Conservation (phyloP, 2,888 invertebrate species). For the Caenorhabditis sp. region DNA sequence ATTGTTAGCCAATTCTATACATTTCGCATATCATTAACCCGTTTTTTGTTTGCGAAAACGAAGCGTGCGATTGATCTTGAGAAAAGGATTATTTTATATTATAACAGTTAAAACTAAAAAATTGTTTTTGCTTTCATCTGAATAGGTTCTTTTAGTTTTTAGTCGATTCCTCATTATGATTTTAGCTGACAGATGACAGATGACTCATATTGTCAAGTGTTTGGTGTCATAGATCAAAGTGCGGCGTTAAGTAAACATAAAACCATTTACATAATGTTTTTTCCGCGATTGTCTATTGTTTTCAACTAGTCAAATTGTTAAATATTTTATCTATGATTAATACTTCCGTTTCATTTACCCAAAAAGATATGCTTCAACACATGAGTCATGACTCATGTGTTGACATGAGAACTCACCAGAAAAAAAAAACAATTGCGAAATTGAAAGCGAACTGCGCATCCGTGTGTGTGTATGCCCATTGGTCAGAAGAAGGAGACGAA, state of each 20-base stretch:
- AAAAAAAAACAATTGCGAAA: background rate
- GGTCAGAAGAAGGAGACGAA: background rate
- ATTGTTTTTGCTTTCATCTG: background rate
- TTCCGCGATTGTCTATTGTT: too few relatives aligned
- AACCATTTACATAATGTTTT: too few relatives aligned
- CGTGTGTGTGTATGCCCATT: background rate
- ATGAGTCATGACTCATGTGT: too few relatives aligned
- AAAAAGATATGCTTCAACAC: background rate
- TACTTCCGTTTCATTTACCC: background rate
- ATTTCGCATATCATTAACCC: background rate
- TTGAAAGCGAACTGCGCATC: background rate
- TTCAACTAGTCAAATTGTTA: too few relatives aligned
- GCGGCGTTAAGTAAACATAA: background rate
- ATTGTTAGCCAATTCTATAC: background rate
- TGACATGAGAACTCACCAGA: too few relatives aligned
- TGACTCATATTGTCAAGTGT: background rate
- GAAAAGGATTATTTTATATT: constrained; percentile 1
- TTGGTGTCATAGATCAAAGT: background rate
- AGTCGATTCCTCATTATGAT: background rate
- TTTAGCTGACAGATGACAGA: background rate
- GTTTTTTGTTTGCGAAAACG: constrained; percentile 1
- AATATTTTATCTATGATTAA: background rate
- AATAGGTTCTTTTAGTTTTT: background rate
- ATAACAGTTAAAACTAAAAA: background rate
- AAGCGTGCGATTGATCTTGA: constrained; percentile 1